Conservation (phyloP, 2,113 vertebrate species). For the Bostrychus sinensis region DNA sequence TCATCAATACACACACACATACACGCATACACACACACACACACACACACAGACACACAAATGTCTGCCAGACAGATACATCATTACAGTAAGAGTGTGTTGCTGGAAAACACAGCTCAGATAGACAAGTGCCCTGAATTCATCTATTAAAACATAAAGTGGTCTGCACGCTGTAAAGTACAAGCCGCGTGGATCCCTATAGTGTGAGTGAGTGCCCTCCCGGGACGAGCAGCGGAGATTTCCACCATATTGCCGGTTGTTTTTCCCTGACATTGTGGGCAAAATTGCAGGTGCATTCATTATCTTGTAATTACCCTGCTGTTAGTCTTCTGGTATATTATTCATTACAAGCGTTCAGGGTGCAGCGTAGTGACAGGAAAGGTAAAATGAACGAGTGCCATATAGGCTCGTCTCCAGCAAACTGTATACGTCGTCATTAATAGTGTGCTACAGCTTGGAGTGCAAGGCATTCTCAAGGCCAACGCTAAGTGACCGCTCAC, state of each 20-base stretch:
- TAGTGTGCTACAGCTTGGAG: constrained; percentile 49
- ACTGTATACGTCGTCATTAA: constrained; percentile 68
- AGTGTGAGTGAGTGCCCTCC: constrained; percentile 47
- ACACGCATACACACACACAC: too few species aligned
- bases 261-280: constrained; percentile 71
- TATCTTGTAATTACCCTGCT: constrained; percentile 81
- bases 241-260: constrained; percentile 44
- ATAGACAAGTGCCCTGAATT: constrained; percentile 31
- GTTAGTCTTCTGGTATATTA: constrained; percentile 78
- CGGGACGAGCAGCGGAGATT: constrained; percentile 53
- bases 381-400: constrained; percentile 73
- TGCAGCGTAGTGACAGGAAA: constrained; percentile 71
- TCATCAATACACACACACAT: constrained; percentile 41
- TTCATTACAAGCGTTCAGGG: constrained; percentile 73
- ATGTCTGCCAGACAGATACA: constrained; percentile 6
- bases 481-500: constrained; percentile 53
- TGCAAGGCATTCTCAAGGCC: constrained; percentile 72
- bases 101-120: constrained; percentile 24
- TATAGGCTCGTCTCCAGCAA: constrained; percentile 55
- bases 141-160: constrained; percentile 36
- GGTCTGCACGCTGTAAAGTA: neutral
- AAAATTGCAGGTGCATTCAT: constrained; percentile 82
- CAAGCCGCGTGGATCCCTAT: constrained; percentile 23
- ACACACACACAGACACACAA: constrained; percentile 25
- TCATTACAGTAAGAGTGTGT: constrained; percentile 4